phyloP scores from a whole-genome alignment of 1,140 invertebrate species.

The Diachasma alloeum region DNA sequence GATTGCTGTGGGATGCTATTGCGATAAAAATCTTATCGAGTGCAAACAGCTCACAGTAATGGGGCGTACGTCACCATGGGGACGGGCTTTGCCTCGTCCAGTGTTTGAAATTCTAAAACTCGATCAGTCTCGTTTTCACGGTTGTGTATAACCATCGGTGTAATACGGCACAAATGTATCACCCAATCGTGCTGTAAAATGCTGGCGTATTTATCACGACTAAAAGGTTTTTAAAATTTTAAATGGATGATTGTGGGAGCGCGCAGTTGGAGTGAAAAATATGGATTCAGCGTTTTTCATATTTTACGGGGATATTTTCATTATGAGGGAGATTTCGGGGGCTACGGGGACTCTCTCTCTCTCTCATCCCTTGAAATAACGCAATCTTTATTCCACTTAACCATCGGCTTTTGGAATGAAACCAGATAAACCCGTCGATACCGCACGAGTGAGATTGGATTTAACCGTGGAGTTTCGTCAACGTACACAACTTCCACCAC shows the following conservation, averaged over 20 bases:
- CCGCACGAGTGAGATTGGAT: background rate
- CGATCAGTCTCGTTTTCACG: slow-evolving; percentile 18
- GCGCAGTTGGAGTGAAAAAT: background rate
- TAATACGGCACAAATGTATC: background rate
- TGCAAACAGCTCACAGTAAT: slow-evolving; percentile 8
- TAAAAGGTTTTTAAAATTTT: background rate
- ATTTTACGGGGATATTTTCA: background rate
- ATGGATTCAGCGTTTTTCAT: background rate
- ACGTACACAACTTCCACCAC: background rate
- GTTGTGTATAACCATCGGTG: background rate
- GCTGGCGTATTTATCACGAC: background rate
- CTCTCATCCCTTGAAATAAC: background rate
- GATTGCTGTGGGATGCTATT: background rate
- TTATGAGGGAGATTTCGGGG: background rate
- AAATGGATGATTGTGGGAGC: background rate
- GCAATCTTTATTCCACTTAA: background rate
- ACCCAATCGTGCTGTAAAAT: background rate
- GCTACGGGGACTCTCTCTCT: background rate
- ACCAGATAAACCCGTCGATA: background rate
- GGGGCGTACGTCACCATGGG: slow-evolving; percentile 12
- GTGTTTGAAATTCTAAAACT: slow-evolving; percentile 18
- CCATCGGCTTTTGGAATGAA: background rate
- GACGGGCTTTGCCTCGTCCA: background rate
- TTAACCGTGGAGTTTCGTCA: background rate
- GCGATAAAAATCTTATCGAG: slow-evolving; percentile 10